Evolutionary conservation across 2,888 invertebrate genomes (phyloP).

Genomic region (Unio delphinus): DNA sequence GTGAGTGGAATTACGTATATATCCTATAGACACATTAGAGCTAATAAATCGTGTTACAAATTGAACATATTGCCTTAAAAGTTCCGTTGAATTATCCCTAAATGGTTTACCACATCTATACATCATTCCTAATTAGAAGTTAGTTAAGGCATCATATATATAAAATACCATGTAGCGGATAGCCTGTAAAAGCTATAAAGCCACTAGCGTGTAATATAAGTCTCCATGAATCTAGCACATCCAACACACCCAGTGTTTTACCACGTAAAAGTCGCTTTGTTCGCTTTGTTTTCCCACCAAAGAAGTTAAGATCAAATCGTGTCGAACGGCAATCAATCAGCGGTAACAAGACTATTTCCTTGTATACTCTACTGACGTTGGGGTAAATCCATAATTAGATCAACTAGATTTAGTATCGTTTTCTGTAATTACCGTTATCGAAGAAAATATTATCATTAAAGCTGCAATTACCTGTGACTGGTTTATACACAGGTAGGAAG

Average conservation of each 20-base stretch:
- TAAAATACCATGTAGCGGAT: constrained; percentile 27
- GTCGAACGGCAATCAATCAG: constrained; percentile 26
- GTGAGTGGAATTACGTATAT: too few relatives aligned
- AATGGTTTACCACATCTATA: constrained; percentile 7
- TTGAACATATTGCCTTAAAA: too few relatives aligned
- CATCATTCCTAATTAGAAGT: constrained; percentile 42
- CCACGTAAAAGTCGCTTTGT: too few relatives aligned
- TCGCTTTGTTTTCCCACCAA: too few relatives aligned
- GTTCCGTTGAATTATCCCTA: too few relatives aligned
- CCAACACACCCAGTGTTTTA: too few relatives aligned
- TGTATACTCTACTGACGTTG: constrained; percentile 28
- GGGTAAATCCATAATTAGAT: constrained; percentile 37
- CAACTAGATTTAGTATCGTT: constrained; percentile 27
- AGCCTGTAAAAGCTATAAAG: too few relatives aligned
- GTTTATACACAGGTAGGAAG: not conserved
- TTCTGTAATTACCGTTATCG: constrained; percentile 27
- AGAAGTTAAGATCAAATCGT: constrained; percentile 24
- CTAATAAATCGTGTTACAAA: too few relatives aligned
- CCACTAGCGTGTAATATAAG: too few relatives aligned
- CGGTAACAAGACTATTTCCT: constrained; percentile 22
- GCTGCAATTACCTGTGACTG: constrained; percentile 17
- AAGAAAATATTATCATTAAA: constrained; percentile 28
- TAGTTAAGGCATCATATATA: constrained; percentile 44
- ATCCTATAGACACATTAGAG: not conserved
- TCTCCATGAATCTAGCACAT: too few relatives aligned